Evolutionary conservation across 2,888 invertebrate species (phyloP).

Genomic region (Morpho helenor): DNA sequence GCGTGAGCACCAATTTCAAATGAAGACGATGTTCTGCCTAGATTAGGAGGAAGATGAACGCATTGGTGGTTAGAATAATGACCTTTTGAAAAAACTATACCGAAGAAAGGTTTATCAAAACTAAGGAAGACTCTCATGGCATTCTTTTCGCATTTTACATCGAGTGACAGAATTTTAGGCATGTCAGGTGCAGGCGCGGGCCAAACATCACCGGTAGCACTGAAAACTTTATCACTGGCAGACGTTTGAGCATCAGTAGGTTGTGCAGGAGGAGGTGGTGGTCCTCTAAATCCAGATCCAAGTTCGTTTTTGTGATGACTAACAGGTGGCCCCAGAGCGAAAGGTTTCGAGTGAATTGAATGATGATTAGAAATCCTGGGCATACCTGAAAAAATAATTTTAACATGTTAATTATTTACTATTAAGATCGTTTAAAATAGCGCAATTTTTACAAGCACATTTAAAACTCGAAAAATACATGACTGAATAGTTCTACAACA

Average conservation of each 20-base stretch:
- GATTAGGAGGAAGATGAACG: conserved; percentile 92
- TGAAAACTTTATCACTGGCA: conserved; percentile 80
- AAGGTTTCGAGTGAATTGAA: conserved; percentile 70
- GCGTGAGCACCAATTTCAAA: conserved; percentile 95
- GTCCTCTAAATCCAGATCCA: conserved; percentile 85
- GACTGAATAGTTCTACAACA: no score
- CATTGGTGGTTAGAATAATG: conserved; percentile 96
- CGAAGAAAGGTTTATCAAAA: conserved; percentile 96
- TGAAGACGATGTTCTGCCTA: conserved; percentile 91
- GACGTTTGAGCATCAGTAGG: conserved; percentile 75
- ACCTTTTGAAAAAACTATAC: conserved; percentile 97
- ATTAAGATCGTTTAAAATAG: no score
- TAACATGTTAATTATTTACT: background rate
- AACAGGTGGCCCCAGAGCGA: conserved; percentile 63
- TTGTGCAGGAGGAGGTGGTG: conserved; percentile 74
- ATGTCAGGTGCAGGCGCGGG: conserved; percentile 92
- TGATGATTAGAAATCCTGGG: conserved; percentile 73
- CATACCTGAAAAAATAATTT: conserved; percentile 51
- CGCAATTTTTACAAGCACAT: no score
- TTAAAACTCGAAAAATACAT: no score
- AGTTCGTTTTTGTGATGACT: conserved; percentile 73
- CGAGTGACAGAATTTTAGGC: conserved; percentile 95
- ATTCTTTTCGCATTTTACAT: conserved; percentile 96
- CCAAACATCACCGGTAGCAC: conserved; percentile 88
- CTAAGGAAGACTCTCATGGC: conserved; percentile 96